A percentile compares a stretch with the other conserved stretches of the same genome.
These are phyloP conservation scores for Acropora yongei DNA, from an alignment of 64 coral and sea anemone species.

Conservation along the genomic window DNA sequence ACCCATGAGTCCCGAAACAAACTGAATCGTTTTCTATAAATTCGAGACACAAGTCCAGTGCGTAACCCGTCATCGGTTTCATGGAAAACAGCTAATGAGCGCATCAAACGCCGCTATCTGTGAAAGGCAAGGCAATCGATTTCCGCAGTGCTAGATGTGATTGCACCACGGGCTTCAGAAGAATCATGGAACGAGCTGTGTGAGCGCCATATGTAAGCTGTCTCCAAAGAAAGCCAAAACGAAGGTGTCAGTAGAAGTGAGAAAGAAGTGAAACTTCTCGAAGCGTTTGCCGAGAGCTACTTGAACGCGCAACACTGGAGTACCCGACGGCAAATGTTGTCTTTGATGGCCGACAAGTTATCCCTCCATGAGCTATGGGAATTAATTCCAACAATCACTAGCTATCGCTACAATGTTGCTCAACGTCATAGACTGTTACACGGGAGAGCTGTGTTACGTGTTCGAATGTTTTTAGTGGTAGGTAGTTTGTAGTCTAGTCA, in stretches of 20 bases:
- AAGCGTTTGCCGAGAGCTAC: conserved; percentile 69
- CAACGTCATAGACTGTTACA: conserved; percentile 58
- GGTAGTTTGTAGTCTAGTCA: no score
- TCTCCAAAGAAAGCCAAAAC: not conserved
- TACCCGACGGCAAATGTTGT: conserved; percentile 64
- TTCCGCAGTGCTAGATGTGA: conserved; percentile 38
- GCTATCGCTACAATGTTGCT: conserved; percentile 62
- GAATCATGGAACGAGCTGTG: conserved; percentile 15
- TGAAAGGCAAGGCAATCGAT: conserved; percentile 36
- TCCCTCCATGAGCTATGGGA: conserved; percentile 46
- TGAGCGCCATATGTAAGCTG: not conserved
- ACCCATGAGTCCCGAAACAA: not conserved
- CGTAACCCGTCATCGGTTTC: conserved; percentile 10
- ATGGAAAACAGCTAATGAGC: conserved; percentile 14
- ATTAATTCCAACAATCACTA: conserved; percentile 63
- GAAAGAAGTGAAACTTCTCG: conserved; percentile 58
- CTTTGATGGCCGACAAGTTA: conserved; percentile 68
- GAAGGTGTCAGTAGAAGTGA: conserved; percentile 5
- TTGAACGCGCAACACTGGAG: conserved; percentile 67
- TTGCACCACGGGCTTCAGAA: conserved; percentile 31
- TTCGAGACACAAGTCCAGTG: conserved; percentile 42
- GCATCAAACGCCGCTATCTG: conserved; percentile 43
- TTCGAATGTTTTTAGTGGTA: no score
- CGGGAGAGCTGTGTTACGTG: not conserved
- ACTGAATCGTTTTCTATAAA: conserved; percentile 36